Evolutionary conservation across 2,113 vertebrate genomes (phyloP), one percentile per base, ranked within the genome.

Genomic region (Columbina picui): DNA sequence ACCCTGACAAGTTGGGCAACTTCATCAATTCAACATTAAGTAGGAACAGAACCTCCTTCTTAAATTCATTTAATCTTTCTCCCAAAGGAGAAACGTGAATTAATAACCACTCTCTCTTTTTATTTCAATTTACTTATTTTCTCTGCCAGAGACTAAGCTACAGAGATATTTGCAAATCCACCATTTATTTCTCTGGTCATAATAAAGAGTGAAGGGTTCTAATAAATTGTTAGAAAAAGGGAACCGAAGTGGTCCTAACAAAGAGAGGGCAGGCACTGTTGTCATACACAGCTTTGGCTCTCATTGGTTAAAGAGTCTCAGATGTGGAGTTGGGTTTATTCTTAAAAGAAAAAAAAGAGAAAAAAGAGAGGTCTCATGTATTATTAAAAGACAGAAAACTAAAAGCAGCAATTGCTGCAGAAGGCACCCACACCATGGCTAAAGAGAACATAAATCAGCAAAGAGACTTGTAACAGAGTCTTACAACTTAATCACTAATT

Each of bases 41-140:
- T 7, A 96, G 90, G 78, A 91, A 78, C 87, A 94, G 71, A 96
- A 93, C 55, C 87, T 91, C 75, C 80, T 91, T 86, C 90, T 88
- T 73, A 86, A 94, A 81, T 75, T 87, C 34, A 70, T 91, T 78
- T 92, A 86, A 78, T 75, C 68, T 70, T 63, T 78, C 47, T 90
- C 90, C 68, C 88, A 59, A 57, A 81, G 68, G 88, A 96, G 60
- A 90, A 83, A 84, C 3, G 1, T 6, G 12, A 83, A 93, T 92
- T 81, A 87, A 68, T 90, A 81, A 59, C 86, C n/a, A 75, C 75
- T 81, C 88, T 67, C 38, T 80, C n/a, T 22, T 80, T 89, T 78
- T 39, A 78, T 81, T 94, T 92, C 49, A 75, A 57, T 90, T 87
- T 59, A 90, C 41, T 78, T 70, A 41, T 19, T 70, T 89, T 88